phyloP scores from a whole-genome alignment of 2,113 vertebrate genomes.

The Calcarius ornatus region DNA sequence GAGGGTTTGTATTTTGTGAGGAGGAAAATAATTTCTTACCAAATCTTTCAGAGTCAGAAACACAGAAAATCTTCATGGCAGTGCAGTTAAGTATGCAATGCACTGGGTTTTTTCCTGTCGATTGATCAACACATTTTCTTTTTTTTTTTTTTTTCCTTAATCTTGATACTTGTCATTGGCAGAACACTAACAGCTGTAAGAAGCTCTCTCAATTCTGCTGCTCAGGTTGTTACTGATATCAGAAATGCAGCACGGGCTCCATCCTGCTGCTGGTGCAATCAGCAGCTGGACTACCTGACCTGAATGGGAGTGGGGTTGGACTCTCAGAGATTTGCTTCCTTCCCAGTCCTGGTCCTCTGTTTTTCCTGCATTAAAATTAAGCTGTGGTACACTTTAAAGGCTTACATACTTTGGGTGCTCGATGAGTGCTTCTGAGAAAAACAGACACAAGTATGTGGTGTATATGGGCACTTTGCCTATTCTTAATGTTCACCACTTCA shows the following conservation, averaged over 20 bases:
- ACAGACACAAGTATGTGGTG: neutral
- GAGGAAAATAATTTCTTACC: slow-evolving; percentile 45
- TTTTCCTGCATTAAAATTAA: neutral
- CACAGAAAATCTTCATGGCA: neutral
- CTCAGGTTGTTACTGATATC: neutral
- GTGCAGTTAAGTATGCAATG: neutral
- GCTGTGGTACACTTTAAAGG: neutral
- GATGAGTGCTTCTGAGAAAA: neutral
- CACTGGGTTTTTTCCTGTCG: neutral
- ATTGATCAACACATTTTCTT: neutral
- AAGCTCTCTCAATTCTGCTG: neutral
- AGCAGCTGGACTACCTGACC: neutral
- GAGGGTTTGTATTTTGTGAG: slow-evolving; percentile 13
- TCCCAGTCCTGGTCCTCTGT: neutral
- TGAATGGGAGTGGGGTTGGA: neutral
- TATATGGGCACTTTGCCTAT: neutral
- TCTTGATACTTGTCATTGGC: neutral
- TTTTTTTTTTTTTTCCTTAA: neutral
- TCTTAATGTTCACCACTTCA: neutral
- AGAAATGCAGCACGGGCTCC: neutral
- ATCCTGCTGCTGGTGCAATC: neutral
- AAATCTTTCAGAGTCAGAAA: slow-evolving; percentile 2
- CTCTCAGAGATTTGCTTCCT: neutral
- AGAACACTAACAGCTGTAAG: neutral
- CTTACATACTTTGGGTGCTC: neutral